Evolutionary conservation across 2,797 vertebrate genomes (phyloP).

Genomic region (Gila robusta): DNA sequence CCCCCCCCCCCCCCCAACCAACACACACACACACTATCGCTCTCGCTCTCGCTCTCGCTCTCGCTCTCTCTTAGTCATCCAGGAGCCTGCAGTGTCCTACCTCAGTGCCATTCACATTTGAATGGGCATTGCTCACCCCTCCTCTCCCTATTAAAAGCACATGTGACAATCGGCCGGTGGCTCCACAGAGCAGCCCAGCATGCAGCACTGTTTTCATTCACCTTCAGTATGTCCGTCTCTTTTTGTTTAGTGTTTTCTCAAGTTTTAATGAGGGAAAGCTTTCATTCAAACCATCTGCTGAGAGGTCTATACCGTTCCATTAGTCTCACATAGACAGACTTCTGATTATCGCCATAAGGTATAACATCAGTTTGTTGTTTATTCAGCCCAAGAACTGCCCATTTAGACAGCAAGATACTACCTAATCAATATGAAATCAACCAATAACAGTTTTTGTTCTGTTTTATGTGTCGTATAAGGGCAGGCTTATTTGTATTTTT

Average conservation of each 20-base stretch:
- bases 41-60: background rate
- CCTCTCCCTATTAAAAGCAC: conserved; percentile 41
- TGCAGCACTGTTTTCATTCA: conserved; percentile 30
- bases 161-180: conserved; percentile 16
- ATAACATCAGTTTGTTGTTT: background rate
- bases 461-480: background rate
- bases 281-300: conserved; percentile 54
- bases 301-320: conserved; percentile 11
- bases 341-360: background rate
- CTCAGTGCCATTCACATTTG: conserved; percentile 56
- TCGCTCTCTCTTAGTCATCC: conserved; percentile 19
- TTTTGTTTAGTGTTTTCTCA: conserved; percentile 19
- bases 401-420: background rate
- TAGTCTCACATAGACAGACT: background rate
- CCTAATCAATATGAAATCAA: background rate
- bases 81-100: conserved; percentile 55
- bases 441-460: background rate
- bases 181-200: conserved; percentile 23
- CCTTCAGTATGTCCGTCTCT: background rate
- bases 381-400: background rate
- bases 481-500: background rate
- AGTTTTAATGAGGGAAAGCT: conserved; percentile 50
- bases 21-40: background rate
- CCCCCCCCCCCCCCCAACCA: background rate
- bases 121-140: conserved; percentile 46